Conservation (phyloP, 2,888 invertebrate genomes). For the Hoplodrina ambigua region DNA sequence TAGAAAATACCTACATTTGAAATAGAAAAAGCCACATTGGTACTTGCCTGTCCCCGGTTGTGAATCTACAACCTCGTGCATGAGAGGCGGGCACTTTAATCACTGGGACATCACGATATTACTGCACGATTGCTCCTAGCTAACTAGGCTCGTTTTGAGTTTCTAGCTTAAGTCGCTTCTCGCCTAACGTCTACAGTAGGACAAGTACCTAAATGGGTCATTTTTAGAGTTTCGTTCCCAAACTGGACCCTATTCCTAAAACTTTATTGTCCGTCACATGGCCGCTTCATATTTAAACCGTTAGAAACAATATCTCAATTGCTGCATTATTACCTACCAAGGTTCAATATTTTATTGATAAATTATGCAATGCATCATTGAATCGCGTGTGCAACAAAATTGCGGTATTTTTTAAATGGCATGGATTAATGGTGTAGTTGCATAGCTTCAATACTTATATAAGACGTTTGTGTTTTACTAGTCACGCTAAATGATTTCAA, state of each 20-base stretch:
- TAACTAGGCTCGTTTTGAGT: no score
- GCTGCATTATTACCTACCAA: not conserved
- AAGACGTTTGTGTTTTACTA: not conserved
- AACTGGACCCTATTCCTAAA: no score
- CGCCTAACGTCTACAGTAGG: no score
- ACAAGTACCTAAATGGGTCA: not conserved
- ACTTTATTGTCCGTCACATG: no score
- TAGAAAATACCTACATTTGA: no score
- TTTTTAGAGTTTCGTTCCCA: not conserved
- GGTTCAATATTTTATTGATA: constrained; percentile 1
- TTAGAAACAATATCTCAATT: constrained; percentile 8
- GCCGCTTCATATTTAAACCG: not conserved
- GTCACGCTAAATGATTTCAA: not conserved
- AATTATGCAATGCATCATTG: constrained; percentile 1
- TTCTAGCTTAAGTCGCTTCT: no score
- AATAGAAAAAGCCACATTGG: no score
- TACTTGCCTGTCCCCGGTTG: no score
- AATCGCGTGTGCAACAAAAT: constrained; percentile 9
- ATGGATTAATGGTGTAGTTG: constrained; percentile 1
- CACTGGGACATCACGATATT: no score
- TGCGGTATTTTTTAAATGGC: not conserved
- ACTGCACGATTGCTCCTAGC: no score
- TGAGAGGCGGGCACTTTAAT: no score
- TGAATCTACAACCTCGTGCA: no score
- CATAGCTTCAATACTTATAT: constrained; percentile 6